Conservation (phyloP, 2,797 vertebrate species). For the Acipenser transmontanus region DNA sequence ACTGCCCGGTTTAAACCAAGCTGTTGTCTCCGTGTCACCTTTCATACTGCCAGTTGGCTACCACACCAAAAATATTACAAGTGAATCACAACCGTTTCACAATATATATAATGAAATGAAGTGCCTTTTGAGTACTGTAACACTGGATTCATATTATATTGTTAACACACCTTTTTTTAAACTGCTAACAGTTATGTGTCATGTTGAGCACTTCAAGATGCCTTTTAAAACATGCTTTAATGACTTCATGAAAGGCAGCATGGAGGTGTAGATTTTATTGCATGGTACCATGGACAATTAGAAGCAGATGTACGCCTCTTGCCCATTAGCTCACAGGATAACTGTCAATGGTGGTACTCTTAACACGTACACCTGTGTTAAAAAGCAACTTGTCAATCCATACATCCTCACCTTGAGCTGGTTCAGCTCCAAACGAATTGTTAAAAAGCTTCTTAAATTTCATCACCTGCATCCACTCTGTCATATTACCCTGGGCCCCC, state of each 20-base stretch:
- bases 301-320: conserved; percentile 20
- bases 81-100: no score
- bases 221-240: not conserved
- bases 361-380: conserved; percentile 30
- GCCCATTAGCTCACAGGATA: conserved; percentile 22
- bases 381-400: conserved; percentile 28
- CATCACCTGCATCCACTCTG: conserved; percentile 32
- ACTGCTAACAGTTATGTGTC: no score
- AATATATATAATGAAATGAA: no score
- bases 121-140: no score
- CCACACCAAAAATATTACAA: no score
- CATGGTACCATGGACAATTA: not conserved
- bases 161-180: no score
- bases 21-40: no score
- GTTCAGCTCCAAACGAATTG: conserved; percentile 21
- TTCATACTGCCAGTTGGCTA: no score
- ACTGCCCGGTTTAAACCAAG: no score
- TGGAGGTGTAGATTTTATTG: not conserved
- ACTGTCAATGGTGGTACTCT: conserved; percentile 19
- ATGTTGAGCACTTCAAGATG: no score
- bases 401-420: conserved; percentile 19
- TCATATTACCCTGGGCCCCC: conserved; percentile 22
- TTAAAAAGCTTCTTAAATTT: conserved; percentile 33
- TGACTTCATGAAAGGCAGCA: conserved; percentile 4
- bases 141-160: no score